A percentile compares a stretch with the other conserved stretches of the same genome.
phyloP scores from a whole-genome alignment of 2,113 vertebrate species.

The Cygnus buccinator region DNA sequence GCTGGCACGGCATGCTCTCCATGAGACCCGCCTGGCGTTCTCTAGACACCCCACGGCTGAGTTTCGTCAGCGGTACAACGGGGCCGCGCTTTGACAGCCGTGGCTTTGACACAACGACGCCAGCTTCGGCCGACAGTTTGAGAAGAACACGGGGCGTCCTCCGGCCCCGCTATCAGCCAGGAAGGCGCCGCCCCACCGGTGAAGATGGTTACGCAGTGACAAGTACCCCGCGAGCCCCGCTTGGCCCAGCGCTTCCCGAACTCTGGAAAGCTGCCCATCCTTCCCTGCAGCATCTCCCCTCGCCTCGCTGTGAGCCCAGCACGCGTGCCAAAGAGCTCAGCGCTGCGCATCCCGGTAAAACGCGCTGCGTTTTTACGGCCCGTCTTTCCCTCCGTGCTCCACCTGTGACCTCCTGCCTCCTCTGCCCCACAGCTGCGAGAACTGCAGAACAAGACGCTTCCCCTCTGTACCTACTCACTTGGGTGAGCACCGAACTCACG shows the following conservation, averaged over 20 bases:
- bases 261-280: not conserved
- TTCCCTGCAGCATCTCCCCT: not conserved
- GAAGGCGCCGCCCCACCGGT: not conserved
- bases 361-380: conserved; percentile 1
- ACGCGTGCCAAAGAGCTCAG: not conserved
- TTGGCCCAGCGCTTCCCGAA: not conserved
- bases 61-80: not conserved
- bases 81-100: not conserved
- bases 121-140: not conserved
- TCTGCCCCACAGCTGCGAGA: conserved; percentile 23
- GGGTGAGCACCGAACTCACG: conserved; percentile 28
- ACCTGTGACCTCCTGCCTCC: conserved; percentile 6
- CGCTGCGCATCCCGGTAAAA: not conserved
- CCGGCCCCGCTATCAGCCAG: not conserved
- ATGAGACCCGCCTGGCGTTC: not conserved
- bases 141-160: not conserved
- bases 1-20: not conserved
- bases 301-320: not conserved
- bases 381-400: not conserved
- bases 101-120: not conserved
- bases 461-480: conserved; percentile 1
- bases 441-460: conserved; percentile 22
- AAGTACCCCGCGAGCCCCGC: not conserved
- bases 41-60: not conserved
- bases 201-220: not conserved